Conservation (phyloP, 2,797 vertebrate species). For the Esox lucius region DNA sequence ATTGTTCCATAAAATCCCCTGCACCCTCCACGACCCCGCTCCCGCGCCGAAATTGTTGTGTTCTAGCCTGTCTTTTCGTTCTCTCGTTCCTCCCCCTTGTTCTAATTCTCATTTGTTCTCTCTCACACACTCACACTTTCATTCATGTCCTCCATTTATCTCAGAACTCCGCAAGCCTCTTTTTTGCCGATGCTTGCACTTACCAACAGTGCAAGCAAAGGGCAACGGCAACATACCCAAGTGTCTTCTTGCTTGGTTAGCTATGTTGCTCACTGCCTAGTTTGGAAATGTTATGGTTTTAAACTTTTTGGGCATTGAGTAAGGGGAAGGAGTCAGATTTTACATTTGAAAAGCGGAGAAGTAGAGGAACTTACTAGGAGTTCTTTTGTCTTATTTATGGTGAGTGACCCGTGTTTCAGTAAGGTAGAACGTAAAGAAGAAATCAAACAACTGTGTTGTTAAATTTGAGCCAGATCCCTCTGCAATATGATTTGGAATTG, state of each 20-base stretch:
- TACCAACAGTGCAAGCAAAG: not conserved
- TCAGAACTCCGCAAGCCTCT: not conserved
- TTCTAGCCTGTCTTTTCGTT: not conserved
- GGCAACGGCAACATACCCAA: not conserved
- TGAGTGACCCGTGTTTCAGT: too few species aligned
- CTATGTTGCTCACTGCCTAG: not conserved
- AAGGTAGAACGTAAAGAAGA: too few species aligned
- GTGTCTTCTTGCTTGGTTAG: not conserved
- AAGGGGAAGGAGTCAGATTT: too few species aligned
- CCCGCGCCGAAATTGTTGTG: not conserved
- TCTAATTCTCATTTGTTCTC: not conserved
- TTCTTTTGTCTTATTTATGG: too few species aligned
- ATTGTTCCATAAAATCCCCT: slow-evolving; percentile 59
- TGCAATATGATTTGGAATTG: too few species aligned
- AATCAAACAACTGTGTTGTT: too few species aligned
- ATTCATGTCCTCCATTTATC: not conserved
- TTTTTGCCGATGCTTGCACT: not conserved
- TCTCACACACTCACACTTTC: not conserved
- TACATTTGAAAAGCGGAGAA: too few species aligned
- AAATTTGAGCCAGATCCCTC: too few species aligned
- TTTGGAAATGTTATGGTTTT: too few species aligned
- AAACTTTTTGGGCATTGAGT: too few species aligned
- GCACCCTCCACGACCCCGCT: slow-evolving; percentile 8
- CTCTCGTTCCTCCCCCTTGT: not conserved
- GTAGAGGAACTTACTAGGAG: too few species aligned